These are phyloP conservation scores for Dermatophagoides farinae DNA, from an alignment of 1,140 invertebrate species.

Conservation along the genomic window DNA sequence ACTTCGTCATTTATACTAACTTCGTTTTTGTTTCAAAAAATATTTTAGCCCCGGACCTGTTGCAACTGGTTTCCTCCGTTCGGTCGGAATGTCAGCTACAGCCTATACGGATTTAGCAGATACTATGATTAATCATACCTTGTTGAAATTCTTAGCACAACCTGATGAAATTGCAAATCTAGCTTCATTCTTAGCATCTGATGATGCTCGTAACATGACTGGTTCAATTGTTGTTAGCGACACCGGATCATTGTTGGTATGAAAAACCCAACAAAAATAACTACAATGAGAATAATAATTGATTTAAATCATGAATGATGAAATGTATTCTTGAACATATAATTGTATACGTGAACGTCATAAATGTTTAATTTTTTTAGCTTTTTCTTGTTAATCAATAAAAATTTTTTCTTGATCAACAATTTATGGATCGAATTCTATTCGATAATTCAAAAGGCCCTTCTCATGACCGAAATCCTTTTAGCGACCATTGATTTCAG, in stretches of 20 bases:
- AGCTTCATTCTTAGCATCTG: slow-evolving; percentile 60
- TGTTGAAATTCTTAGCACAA: slow-evolving; percentile 29
- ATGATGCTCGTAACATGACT: slow-evolving; percentile 56
- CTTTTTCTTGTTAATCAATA: too few species aligned
- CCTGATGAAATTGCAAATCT: slow-evolving; percentile 51
- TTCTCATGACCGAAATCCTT: too few species aligned
- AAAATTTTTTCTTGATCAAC: too few species aligned
- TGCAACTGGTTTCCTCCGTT: background rate
- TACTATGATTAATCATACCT: background rate
- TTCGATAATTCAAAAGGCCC: too few species aligned
- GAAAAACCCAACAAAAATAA: too few species aligned
- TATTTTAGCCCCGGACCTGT: slow-evolving; percentile 5
- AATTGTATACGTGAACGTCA: too few species aligned
- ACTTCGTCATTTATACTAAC: background rate
- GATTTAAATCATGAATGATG: too few species aligned
- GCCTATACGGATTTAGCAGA: background rate
- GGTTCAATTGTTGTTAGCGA: slow-evolving; percentile 56
- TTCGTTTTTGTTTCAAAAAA: background rate
- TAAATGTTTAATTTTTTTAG: too few species aligned
- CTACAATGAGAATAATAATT: too few species aligned
- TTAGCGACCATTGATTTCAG: too few species aligned
- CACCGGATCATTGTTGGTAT: slow-evolving; percentile 38
- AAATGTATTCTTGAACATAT: too few species aligned
- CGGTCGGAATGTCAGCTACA: background rate
- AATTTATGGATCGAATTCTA: too few species aligned